phyloP scores from a whole-genome alignment of 1,140 invertebrate species.

The Sipha flava region DNA sequence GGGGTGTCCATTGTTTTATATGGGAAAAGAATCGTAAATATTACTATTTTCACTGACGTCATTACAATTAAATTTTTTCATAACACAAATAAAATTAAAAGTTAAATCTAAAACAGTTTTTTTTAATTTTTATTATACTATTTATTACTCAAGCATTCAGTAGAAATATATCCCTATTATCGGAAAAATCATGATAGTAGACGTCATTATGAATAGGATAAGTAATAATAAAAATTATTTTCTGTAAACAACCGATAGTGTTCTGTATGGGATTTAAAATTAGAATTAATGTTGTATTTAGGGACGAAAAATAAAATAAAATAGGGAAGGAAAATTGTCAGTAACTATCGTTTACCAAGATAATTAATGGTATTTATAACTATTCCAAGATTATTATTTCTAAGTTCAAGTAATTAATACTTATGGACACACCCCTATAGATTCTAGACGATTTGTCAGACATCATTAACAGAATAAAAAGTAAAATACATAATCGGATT shows the following conservation, averaged over 20 bases:
- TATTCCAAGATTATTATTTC: too few relatives aligned
- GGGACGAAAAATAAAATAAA: neutral
- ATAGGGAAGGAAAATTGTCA: too few relatives aligned
- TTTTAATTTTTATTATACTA: too few relatives aligned
- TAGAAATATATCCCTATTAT: neutral
- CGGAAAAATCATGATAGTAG: neutral
- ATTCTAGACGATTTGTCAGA: too few relatives aligned
- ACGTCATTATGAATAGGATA: neutral
- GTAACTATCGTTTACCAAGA: too few relatives aligned
- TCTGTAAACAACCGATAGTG: neutral
- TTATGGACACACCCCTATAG: too few relatives aligned
- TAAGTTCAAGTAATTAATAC: too few relatives aligned
- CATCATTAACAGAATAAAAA: too few relatives aligned
- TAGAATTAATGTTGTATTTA: neutral
- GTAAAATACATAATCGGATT: too few relatives aligned
- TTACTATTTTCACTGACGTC: neutral
- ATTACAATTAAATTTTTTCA: neutral
- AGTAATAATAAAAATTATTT: neutral
- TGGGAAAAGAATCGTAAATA: neutral
- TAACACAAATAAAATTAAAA: neutral
- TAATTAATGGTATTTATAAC: too few relatives aligned
- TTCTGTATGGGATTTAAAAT: neutral
- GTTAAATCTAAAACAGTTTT: neutral
- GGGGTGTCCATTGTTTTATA: neutral
- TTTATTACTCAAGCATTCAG: neutral